Base-by-base conservation (phyloP, 2,797 vertebrate genomes). In the Manis javanica region DNA sequence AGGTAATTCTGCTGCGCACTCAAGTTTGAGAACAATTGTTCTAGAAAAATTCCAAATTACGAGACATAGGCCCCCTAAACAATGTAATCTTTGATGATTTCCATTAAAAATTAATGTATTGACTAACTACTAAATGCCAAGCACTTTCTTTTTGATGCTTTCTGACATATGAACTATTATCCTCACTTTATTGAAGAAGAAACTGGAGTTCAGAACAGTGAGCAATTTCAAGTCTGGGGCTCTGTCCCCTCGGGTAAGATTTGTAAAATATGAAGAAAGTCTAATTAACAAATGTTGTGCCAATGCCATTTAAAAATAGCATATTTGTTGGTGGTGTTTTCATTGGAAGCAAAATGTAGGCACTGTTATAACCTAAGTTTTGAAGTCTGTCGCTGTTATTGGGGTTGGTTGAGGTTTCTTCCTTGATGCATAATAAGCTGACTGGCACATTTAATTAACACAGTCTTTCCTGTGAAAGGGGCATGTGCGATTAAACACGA, bases 401-500 rank as follows among this genome's bases (percentile, higher is more conserved):
- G 75, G 31, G 92, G 53, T 96, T 87, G 74, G 31, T 26, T 86
- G 74, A 86, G 8, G 57, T 93, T 75, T 97, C 89, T 69, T 86
- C 96, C 96, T 97, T 97, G 95, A 98, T 97, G 95, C 89, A 96
- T 98, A 98, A 98, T 97, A 98, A 97, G 88, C 95, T 96, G 96
- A 98, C 96, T 97, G 97, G 96, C 97, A 98, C 96, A 96, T 98
- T 98, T 98, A 98, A 98, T 98, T 98, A 98, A 98, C 95, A 96
- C 98, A 98, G 98, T 96, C 95, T 97, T 87, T 98, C 97, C 95
- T 95, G 84, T 72, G 84, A 98, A 97, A 98, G 96, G 97, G 98
- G 96, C 97, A 98, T 98, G 97, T 95, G 96, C 97, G 97, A 97
- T 98, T 97, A 96, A 98, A 97, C 97, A 97, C 96, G 96, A 96